Evolutionary conservation across 1,140 invertebrate genomes (phyloP), one percentile per base, ranked within the genome.

Genomic region (Lepidurus packardi): DNA sequence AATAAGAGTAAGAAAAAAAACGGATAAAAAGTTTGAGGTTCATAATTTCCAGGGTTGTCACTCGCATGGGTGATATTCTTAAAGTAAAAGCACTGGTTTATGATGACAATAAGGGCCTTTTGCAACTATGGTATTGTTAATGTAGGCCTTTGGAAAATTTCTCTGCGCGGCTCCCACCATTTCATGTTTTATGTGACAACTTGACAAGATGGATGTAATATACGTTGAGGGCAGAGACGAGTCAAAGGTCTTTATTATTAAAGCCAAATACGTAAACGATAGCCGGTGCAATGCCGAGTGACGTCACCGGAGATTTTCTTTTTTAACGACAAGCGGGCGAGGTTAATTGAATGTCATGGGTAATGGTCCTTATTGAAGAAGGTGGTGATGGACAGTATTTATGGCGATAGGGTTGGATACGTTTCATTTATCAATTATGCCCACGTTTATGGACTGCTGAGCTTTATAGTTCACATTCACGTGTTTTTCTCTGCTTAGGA

Each of bases 391-490:
- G 53, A 65, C 53, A 65, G 53, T 65, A 21, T 65, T 65, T 65
- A 65, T 65, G 53, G 21, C 53, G 53, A 65, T 65, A 13, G 53
- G 53, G 53, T 65, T 65, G 53, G 53, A 13, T 65, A 65, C 13
- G 53, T 65, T 65, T 65, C 53, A 65, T 65, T 65, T 65, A 65
- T 65, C 53, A 65, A 65, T 65, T 65, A 65, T 65, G 16, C 53
- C 13, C 53, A 13, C 53, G 21, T 21, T 11, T 47, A 11, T 16
- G 53, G 8, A 7, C 53, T 21, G 6, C 21, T 65, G 16, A n/a
- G 21, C 53, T n/a, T 65, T 13, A 34, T 34, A 21, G 53, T 21
- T 16, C 16, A 65, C 47, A 13, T 6, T 13, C 47, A 0, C 16
- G 10, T 47, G 9, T 47, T 16, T 47, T 16, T 47, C 45, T 4